Conservation (phyloP, 2,888 invertebrate genomes). For the Rhimphoctona megacephalus region DNA sequence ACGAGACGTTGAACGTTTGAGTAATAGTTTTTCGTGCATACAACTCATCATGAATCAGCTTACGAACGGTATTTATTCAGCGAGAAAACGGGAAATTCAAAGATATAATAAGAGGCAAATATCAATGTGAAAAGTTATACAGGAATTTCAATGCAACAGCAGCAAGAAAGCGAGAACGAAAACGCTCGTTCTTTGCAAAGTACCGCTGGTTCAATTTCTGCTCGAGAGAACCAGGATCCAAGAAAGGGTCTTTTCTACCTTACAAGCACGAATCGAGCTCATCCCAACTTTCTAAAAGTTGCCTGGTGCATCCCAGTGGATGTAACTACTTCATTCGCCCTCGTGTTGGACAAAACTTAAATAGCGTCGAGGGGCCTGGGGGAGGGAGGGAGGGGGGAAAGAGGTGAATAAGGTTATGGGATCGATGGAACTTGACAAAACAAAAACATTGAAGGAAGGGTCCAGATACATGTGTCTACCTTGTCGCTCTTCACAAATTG, state of each 20-base stretch:
- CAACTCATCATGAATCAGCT: not conserved
- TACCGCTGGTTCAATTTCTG: conserved; percentile 41
- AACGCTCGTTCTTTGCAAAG: conserved; percentile 10
- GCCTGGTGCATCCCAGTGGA: conserved; percentile 34
- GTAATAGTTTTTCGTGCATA: not conserved
- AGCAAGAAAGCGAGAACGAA: conserved; percentile 18
- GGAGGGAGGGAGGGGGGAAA: not conserved
- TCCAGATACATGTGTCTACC: not conserved
- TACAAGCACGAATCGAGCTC: conserved; percentile 43
- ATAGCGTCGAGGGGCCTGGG: conserved; percentile 30
- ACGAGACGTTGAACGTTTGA: not conserved
- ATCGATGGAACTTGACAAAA: conserved; percentile 5
- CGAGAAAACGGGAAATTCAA: not conserved
- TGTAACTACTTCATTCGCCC: conserved; percentile 48
- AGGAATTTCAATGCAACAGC: conserved; percentile 30
- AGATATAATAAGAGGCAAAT: conserved; percentile 28
- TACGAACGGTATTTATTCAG: not conserved
- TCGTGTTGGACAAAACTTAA: conserved; percentile 48
- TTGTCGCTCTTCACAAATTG: not conserved
- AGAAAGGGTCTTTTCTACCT: conserved; percentile 31
- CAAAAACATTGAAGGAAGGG: conserved; percentile 2
- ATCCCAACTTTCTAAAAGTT: conserved; percentile 53
- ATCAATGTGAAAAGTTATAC: conserved; percentile 18
- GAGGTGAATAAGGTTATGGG: conserved; percentile 23
- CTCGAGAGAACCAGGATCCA: conserved; percentile 17